Percentiles rank a stretch among this genome's conserved stretches.
Conservation (phyloP, 2,888 invertebrate genomes). For the Acronicta alni region DNA sequence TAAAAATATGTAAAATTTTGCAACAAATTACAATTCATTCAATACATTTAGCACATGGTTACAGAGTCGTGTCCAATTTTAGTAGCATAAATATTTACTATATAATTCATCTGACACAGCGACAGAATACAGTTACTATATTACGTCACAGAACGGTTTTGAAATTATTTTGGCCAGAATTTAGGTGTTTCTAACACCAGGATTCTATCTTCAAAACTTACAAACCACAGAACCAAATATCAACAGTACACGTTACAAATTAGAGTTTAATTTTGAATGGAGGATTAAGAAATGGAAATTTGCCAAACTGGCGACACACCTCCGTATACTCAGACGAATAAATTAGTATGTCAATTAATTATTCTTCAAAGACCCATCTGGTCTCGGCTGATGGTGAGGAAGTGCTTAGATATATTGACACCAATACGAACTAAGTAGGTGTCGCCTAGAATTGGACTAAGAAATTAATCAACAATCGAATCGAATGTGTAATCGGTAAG, state of each 20-base stretch:
- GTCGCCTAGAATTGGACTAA: slow-evolving; percentile 35
- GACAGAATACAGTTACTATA: slow-evolving; percentile 73
- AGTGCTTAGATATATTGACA: slow-evolving; percentile 69
- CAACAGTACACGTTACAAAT: slow-evolving; percentile 44
- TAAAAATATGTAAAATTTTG: background rate
- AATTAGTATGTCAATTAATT: slow-evolving; percentile 89
- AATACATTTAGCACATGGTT: slow-evolving; percentile 32
- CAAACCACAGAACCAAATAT: slow-evolving; percentile 54
- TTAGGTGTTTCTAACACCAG: slow-evolving; percentile 76
- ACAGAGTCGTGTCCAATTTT: slow-evolving; percentile 57
- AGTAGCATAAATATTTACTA: slow-evolving; percentile 50
- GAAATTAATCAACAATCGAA: slow-evolving; percentile 54
- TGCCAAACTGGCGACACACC: slow-evolving; percentile 86
- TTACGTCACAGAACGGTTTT: slow-evolving; percentile 75
- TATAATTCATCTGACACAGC: slow-evolving; percentile 64
- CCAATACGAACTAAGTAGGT: slow-evolving; percentile 60
- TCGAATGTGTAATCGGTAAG: slow-evolving; percentile 28
- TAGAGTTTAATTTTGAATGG: slow-evolving; percentile 58
- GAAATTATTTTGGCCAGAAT: slow-evolving; percentile 85
- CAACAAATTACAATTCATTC: slow-evolving; percentile 1
- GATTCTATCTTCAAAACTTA: slow-evolving; percentile 66
- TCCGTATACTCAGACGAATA: slow-evolving; percentile 86
- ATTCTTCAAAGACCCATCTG: slow-evolving; percentile 89
- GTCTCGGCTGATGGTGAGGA: slow-evolving; percentile 73
- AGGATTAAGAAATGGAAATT: slow-evolving; percentile 68